These are phyloP conservation scores for Pseudobourletiella spinata DNA, from an alignment of 1,140 invertebrate species.

Conservation along the genomic window DNA sequence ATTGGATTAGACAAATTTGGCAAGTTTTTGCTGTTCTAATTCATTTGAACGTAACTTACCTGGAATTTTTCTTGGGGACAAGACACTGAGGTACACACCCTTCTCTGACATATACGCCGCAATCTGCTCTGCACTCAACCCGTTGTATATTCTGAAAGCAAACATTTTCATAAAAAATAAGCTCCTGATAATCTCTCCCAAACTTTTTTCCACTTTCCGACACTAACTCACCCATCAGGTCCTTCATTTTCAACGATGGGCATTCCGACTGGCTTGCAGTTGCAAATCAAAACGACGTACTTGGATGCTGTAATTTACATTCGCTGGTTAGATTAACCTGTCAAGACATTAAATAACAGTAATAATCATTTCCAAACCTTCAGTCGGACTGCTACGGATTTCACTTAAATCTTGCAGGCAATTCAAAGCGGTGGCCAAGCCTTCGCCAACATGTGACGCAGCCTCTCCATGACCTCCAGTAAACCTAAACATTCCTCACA, in stretches of 20 bases:
- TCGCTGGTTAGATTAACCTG: no score
- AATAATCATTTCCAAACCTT: conserved; percentile 3
- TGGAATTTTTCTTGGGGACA: conserved; percentile 79
- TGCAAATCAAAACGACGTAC: conserved; percentile 83
- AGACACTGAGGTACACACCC: conserved; percentile 60
- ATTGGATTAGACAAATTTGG: no score
- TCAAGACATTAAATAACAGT: no score
- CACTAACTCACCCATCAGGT: conserved; percentile 14
- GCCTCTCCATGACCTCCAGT: conserved; percentile 81
- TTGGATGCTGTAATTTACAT: conserved; percentile 45
- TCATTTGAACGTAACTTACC: conserved; percentile 6
- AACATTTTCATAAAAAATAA: background rate
- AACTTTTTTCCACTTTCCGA: no score
- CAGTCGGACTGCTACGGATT: conserved; percentile 50
- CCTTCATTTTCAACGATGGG: conserved; percentile 65
- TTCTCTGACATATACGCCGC: conserved; percentile 62
- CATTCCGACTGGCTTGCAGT: conserved; percentile 83
- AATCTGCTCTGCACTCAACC: conserved; percentile 64
- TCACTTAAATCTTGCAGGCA: conserved; percentile 79
- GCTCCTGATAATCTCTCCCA: no score
- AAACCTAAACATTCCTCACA: conserved; percentile 49
- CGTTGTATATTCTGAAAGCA: conserved; percentile 48
- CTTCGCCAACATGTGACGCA: conserved; percentile 81
- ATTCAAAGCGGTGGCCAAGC: conserved; percentile 70
- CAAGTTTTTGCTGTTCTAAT: no score